Evolutionary conservation across 92 coral and sea anemone genomes (phyloP), one percentile per base, ranked within the genome.

Genomic region (Porites evermanni): DNA sequence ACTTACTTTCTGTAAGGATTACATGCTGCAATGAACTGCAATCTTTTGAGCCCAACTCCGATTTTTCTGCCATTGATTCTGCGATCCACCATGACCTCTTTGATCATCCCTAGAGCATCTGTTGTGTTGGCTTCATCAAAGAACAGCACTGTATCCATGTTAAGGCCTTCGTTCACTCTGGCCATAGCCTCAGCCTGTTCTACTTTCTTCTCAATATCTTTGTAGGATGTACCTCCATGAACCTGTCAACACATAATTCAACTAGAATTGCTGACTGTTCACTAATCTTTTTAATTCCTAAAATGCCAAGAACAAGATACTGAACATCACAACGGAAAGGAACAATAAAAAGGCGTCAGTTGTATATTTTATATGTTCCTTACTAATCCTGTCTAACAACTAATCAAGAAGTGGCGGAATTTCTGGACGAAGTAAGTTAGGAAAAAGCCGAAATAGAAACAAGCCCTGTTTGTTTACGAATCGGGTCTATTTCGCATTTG

Each of bases 71-170:
- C 97, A 19, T 89, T 86, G 52, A 94, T 74, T 47, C 93, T 85
- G 66, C 91, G 89, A 71, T 93, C 97, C 54, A 93, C 97, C 97
- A 93, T 93, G 20, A 93, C 89, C 72, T 91, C 97, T 83, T 94
- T 91, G 61, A 94, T 89, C 74, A 94, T 86, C 53, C 84, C 94
- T 38, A 94, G 65, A 8, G 96, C 96, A 80, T 93, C 94, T 20
- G 98, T 94, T 8, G 98, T 94, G 86, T 94, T 94, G 24, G 95
- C 97, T 51, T 94, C 97, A 71, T 94, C 95, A 89, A 94, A 94
- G 69, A 94, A 94, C 80, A 94, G 56, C 56, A 92, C 89, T 0
- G 95, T 94, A 74, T 94, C 98, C 11, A 92, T 80, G 18, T 68
- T 64, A 12, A 47, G 64, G n/a, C 67, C n/a, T 71, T 88, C 82